Percentiles rank a stretch among this genome's conserved stretches.
Evolutionary conservation across 2,888 invertebrate genomes (phyloP).

Genomic region (Ormia ochracea): DNA sequence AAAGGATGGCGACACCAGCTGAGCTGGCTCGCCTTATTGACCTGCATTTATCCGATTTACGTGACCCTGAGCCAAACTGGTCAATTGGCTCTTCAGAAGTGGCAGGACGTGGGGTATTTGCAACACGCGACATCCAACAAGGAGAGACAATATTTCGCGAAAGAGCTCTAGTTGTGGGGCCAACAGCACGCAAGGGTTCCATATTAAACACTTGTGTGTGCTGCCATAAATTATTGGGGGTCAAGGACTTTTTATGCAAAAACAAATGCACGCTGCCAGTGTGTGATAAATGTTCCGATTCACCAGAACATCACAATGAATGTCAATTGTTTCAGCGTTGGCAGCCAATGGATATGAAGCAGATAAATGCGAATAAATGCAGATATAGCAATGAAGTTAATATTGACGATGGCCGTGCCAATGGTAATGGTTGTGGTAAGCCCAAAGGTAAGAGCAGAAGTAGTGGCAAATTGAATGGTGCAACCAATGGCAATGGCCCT

Average conservation of each 20-base stretch:
- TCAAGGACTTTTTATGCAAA: slow-evolving; percentile 78
- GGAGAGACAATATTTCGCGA: slow-evolving; percentile 86
- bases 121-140: slow-evolving; percentile 81
- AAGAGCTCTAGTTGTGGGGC: slow-evolving; percentile 83
- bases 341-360: slow-evolving; percentile 77
- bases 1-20: slow-evolving; percentile 70
- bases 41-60: slow-evolving; percentile 72
- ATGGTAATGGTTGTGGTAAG: background rate
- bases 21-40: slow-evolving; percentile 73
- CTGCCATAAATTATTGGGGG: slow-evolving; percentile 79
- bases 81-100: slow-evolving; percentile 80
- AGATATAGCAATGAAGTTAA: slow-evolving; percentile 12
- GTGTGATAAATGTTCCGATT: slow-evolving; percentile 82
- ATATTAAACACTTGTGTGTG: slow-evolving; percentile 81
- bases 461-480: background rate
- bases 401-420: background rate
- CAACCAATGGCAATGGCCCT: background rate
- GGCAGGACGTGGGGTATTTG: slow-evolving; percentile 85
- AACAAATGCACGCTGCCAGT: slow-evolving; percentile 83
- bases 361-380: slow-evolving; percentile 49
- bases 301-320: slow-evolving; percentile 80
- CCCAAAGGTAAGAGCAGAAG: background rate
- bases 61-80: slow-evolving; percentile 78
- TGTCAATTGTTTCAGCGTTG: slow-evolving; percentile 81
- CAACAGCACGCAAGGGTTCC: slow-evolving; percentile 79